Base-by-base conservation (phyloP, 1,140 invertebrate species). In the Drosophila bocki region DNA sequence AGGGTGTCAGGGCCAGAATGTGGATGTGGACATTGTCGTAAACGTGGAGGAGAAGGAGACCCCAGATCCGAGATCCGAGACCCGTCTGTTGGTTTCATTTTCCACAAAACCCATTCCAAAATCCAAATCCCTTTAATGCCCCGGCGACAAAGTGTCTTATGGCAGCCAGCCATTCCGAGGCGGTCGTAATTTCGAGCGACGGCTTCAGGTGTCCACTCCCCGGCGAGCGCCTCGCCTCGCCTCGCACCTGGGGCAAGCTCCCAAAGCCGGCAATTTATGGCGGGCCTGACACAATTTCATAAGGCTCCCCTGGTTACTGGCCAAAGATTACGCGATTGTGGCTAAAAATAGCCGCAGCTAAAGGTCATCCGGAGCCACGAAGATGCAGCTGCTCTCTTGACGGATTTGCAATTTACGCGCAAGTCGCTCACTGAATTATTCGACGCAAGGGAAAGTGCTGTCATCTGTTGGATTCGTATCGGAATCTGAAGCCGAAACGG, bases 261-360 rank as follows among this genome's bases (percentile, higher is more conserved):
- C 87, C 74, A 86, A 86, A 88, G 80, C 77, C 78, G 68, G 80
- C 76, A 87, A 87, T 87, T 87, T 87, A 88, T 88, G 84, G 80
- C 80, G 22, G 62, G 80, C 54, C 84, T 87, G 84, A 87, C 84
- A 87, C 84, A 84, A 88, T 87, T 87, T 87, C 77, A 87, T 87
- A 87, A 90, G 87, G 68, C 70, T 57, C 29, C 64, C 62, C 47
- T 2, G 37, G 32, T 59, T 42, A 39, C 35, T 44, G 79, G 29
- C 57, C 15, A 47, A 74, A 81, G 78, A 86, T 86, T 85, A 87
- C 83, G 80, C 80, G 72, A 82, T 86, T 74, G 53, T 61, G 62
- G 70, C 84, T 88, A 87, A 78, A 88, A 88, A 88, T 87, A 87
- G 69, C 68, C 35, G 45, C 47, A 60, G 42, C 50, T 48, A 79